Base-by-base conservation (phyloP, 2,113 vertebrate genomes). In the Oryzias celebensis region DNA sequence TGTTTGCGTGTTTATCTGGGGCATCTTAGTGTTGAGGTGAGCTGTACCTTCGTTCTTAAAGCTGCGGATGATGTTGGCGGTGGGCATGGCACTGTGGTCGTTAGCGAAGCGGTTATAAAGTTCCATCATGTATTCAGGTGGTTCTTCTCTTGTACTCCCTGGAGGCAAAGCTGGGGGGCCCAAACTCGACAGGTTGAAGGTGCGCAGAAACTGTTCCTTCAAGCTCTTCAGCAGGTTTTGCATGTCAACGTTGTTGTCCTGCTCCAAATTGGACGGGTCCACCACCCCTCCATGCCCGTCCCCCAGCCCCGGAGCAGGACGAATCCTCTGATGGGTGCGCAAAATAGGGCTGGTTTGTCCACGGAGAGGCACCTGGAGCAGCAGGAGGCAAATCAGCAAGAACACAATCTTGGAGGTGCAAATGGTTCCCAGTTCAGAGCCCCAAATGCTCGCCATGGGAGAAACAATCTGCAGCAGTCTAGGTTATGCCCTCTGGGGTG, bases 71-170 rank as follows among this genome's bases (percentile, higher is more conserved):
- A 99, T 97, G 79, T 96, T 98, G 67, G 96, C 94, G 0, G 94
- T 95, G 0, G 97, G 96, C 94, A 96, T 94, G 3, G 96, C 92
- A 0, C 91, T 93, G 65, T 81, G 93, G 63, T 99, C 97, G 0
- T 93, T 96, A 47, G 97, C 95, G 26, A 98, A 99, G 59, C 92
- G 95, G 89, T 98, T 98, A 86, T 98, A 99, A 24, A 99, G 93
- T 83, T 99, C 96, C 75, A 99, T 67, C 97, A 99, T 99, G 89
- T 98, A 99, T 77, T 99, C 96, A 1, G 97, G 97, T 0, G 97
- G 95, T 46, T 98, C 95, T 55, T 94, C 92, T 58, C 93, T 93
- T 59, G 81, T 80, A 44, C 60, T 81, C 0, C 92, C 78, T 56
- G 92, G 86, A 0, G 92, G 86, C 58, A 79, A 49, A 0, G 54